A percentile compares a stretch with the other conserved stretches of the same genome.
These are phyloP conservation scores for Halichoeres trimaculatus DNA, from an alignment of 2,113 vertebrate genomes.

Conservation along the genomic window DNA sequence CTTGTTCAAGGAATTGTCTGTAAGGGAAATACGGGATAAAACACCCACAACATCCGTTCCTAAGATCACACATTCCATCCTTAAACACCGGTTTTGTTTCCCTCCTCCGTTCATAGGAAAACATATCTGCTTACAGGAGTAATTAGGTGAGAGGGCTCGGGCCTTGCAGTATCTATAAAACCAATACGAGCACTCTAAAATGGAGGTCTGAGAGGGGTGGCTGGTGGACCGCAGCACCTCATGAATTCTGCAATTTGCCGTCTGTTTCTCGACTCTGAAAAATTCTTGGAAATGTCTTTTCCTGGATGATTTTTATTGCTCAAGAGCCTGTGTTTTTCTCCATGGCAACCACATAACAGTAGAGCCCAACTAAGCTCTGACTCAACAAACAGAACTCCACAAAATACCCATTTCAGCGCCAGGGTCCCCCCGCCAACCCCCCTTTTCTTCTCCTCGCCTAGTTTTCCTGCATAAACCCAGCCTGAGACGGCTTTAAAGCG, in stretches of 20 bases:
- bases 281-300: slow-evolving; percentile 84
- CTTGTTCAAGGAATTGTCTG: slow-evolving; percentile 80
- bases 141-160: slow-evolving; percentile 77
- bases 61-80: slow-evolving; percentile 80
- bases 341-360: slow-evolving; percentile 97
- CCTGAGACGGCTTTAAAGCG: slow-evolving; percentile 50
- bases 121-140: slow-evolving; percentile 80
- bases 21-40: slow-evolving; percentile 79
- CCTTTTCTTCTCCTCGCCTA: slow-evolving; percentile 34
- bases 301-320: slow-evolving; percentile 85
- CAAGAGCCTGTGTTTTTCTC: slow-evolving; percentile 87
- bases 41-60: slow-evolving; percentile 82
- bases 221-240: slow-evolving; percentile 75
- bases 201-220: slow-evolving; percentile 69
- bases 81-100: slow-evolving; percentile 79
- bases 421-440: slow-evolving; percentile 67
- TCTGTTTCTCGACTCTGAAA: slow-evolving; percentile 82
- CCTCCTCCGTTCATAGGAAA: slow-evolving; percentile 75
- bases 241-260: slow-evolving; percentile 70
- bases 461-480: slow-evolving; percentile 62
- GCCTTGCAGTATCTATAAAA: slow-evolving; percentile 75
- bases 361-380: slow-evolving; percentile 87
- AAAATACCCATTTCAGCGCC: slow-evolving; percentile 81
- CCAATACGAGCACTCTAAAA: slow-evolving; percentile 71
- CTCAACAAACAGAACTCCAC: slow-evolving; percentile 89